phyloP scores from a whole-genome alignment of 1,140 invertebrate genomes.

The Bicyclus anynana region DNA sequence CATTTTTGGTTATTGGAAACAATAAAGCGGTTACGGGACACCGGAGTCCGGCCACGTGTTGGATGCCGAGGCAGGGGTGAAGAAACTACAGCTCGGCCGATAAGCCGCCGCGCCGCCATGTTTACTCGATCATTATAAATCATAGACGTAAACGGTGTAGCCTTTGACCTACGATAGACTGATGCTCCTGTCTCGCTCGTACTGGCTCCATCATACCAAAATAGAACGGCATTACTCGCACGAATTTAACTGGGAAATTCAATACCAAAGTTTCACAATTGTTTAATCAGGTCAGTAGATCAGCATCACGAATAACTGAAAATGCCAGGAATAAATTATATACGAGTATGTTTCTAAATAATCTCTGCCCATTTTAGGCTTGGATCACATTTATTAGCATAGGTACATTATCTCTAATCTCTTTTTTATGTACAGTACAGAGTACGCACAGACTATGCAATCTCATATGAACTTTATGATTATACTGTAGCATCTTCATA shows the following conservation, averaged over 20 bases:
- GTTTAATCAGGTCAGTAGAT: slow-evolving; percentile 38
- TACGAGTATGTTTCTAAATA: neutral
- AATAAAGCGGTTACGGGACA: slow-evolving; percentile 12
- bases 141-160: slow-evolving; percentile 48
- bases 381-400: neutral
- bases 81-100: slow-evolving; percentile 55
- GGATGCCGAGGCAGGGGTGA: slow-evolving; percentile 44
- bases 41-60: slow-evolving; percentile 34
- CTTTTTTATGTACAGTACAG: no score
- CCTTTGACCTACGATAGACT: slow-evolving; percentile 50
- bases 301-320: slow-evolving; percentile 19
- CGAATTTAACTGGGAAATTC: slow-evolving; percentile 24
- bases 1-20: slow-evolving; percentile 5
- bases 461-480: no score
- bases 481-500: no score
- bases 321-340: slow-evolving; percentile 5
- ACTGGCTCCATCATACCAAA: neutral
- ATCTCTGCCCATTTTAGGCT: neutral
- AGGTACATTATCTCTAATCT: no score
- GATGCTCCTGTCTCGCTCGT: slow-evolving; percentile 23
- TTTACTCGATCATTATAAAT: slow-evolving; percentile 62
- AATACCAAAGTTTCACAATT: slow-evolving; percentile 33
- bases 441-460: no score
- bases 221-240: slow-evolving; percentile 12
- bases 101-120: slow-evolving; percentile 41